Evolutionary conservation across 2,797 vertebrate genomes (phyloP), one percentile per base, ranked within the genome.

Genomic region (Phyllotis vaccarum): DNA sequence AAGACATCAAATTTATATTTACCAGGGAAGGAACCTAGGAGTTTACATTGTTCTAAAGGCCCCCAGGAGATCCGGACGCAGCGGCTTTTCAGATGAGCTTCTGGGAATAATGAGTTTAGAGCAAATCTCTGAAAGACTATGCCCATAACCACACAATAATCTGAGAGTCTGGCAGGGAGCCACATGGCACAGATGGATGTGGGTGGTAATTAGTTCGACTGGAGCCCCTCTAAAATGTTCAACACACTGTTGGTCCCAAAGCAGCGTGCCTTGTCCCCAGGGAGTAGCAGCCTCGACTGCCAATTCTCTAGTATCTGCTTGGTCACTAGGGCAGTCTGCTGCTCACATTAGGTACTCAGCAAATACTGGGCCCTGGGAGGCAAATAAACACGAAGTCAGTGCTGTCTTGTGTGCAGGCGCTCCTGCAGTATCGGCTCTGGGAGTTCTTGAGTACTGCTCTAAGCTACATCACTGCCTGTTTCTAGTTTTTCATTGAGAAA

Each of bases 151-250:
- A 94, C 74, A 91, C 56, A 86, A 95, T 79, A 72, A 92, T 93
- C 31, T 68, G 75, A 29, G 5, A 34, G 86, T 75, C 89, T 96
- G 97, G 94, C 95, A 83, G 86, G 19, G 81, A 96, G 90, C 82
- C 95, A 96, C 88, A 86, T 93, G 95, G 88, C 86, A 78, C 97
- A 97, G 95, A 96, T 92, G 94, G 88, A 56, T 86, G 79, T 96
- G 90, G 91, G 95, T 89, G 62, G 88, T 96, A 96, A 96, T 98
- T 96, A 96, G 95, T 95, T 95, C 86, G 90, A 93, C 87, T 94
- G 90, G 87, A 96, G 58, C 66, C 94, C 93, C 88, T 96, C n/a
- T 94, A 87, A 97, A 97, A 93, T 0, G 13, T 94, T 96, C 94
- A 94, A 94, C 91, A 95, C 94, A 89, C 76, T 60, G 13, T 95